Evolutionary conservation across 2,888 invertebrate species (phyloP).

Genomic region (Noctua janthe): DNA sequence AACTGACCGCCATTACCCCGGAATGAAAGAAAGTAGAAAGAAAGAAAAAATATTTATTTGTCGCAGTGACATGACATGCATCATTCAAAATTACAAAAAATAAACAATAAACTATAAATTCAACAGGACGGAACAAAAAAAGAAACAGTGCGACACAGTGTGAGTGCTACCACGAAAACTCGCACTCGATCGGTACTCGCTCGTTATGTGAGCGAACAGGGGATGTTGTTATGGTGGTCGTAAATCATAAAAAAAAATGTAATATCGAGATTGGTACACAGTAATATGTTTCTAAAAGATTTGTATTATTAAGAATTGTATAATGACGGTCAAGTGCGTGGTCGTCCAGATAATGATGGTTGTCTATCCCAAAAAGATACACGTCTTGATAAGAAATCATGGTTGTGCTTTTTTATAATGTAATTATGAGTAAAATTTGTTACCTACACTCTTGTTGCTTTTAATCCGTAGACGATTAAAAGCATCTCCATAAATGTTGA

Average conservation of each 20-base stretch:
- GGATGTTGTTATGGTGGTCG: slow-evolving; percentile 4
- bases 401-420: background rate
- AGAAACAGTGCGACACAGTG: no score
- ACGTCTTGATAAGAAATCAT: background rate
- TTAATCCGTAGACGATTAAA: no score
- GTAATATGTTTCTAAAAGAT: background rate
- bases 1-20: slow-evolving; percentile 65
- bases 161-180: slow-evolving; percentile 27
- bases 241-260: slow-evolving; percentile 17
- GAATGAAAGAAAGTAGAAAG: background rate
- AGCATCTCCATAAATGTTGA: background rate
- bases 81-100: no score
- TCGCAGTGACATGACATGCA: no score
- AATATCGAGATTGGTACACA: background rate
- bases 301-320: background rate
- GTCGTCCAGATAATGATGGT: background rate
- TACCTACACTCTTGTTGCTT: background rate
- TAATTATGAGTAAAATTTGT: background rate
- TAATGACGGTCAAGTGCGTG: background rate
- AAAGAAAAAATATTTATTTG: no score
- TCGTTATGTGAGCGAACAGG: background rate
- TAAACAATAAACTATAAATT: no score
- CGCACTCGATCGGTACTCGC: slow-evolving; percentile 31
- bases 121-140: no score
- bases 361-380: background rate